Percentiles rank a stretch among this genome's conserved stretches.
Conservation (phyloP, 2,113 vertebrate genomes). For the Oncorhynchus tshawytscha region DNA sequence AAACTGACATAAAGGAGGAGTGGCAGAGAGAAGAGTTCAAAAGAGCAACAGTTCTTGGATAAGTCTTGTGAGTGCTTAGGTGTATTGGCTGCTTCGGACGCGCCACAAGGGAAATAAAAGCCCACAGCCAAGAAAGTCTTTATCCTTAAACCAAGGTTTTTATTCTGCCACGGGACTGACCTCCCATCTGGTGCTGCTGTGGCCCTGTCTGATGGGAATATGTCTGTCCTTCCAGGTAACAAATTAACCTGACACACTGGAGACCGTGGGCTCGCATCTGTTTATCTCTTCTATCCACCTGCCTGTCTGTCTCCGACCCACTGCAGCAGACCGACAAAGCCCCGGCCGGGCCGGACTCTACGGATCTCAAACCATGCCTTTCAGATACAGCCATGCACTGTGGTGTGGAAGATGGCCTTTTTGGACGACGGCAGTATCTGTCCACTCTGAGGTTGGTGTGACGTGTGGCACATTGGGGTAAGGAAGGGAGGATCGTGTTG, state of each 20-base stretch:
- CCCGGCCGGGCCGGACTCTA: too few relatives aligned
- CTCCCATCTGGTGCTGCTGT: constrained; percentile 68
- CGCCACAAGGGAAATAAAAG: constrained; percentile 65
- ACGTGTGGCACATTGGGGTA: background rate
- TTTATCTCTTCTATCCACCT: constrained; percentile 71
- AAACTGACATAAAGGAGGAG: too few relatives aligned
- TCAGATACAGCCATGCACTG: constrained; percentile 35
- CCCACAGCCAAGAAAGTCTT: constrained; percentile 56
- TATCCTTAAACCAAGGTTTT: constrained; percentile 67
- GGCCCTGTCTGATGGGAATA: constrained; percentile 64
- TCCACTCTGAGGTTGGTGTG: constrained; percentile 5
- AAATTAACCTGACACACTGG: constrained; percentile 72
- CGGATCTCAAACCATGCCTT: constrained; percentile 54
- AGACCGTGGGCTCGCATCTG: constrained; percentile 70
- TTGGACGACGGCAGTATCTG: constrained; percentile 4
- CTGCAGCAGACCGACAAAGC: background rate
- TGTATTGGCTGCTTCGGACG: too few relatives aligned
- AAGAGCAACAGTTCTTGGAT: too few relatives aligned
- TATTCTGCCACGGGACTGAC: constrained; percentile 55
- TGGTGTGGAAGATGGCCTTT: background rate
- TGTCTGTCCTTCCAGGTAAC: constrained; percentile 71
- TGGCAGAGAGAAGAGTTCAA: too few relatives aligned
- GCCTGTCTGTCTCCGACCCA: constrained; percentile 12
- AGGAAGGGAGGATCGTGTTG: background rate
- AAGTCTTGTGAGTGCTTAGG: too few relatives aligned